phyloP scores from a whole-genome alignment of 2,113 vertebrate species.

The Hippopotamus amphibius region DNA sequence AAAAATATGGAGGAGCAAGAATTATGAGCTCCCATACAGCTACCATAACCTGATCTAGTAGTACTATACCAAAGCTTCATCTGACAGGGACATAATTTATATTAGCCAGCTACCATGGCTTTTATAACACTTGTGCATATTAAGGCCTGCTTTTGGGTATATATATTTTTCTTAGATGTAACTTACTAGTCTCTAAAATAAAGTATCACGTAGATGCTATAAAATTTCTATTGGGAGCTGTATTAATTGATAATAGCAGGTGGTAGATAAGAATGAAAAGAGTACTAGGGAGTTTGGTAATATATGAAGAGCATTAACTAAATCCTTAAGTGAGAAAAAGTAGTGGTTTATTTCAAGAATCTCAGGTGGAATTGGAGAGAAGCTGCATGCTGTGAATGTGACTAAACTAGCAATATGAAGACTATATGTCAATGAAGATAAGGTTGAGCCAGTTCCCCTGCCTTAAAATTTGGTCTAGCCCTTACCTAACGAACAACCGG shows the following conservation, averaged over 20 bases:
- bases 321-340: neutral
- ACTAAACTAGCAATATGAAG: neutral
- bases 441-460: neutral
- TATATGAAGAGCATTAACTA: neutral
- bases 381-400: neutral
- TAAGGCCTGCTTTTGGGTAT: neutral
- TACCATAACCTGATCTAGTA: neutral
- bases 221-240: neutral
- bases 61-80: neutral
- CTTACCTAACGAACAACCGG: neutral
- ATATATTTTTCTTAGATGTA: neutral
- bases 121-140: neutral
- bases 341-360: neutral
- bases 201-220: neutral
- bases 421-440: neutral
- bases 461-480: neutral
- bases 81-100: conserved; percentile 11
- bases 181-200: neutral
- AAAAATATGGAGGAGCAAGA: conserved; percentile 44
- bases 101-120: neutral
- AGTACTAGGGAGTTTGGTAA: neutral
- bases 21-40: neutral
- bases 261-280: neutral
- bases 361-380: neutral
- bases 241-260: neutral